Evolutionary conservation across 2,888 invertebrate genomes (phyloP).

Genomic region (Agrenia bidenticulata): DNA sequence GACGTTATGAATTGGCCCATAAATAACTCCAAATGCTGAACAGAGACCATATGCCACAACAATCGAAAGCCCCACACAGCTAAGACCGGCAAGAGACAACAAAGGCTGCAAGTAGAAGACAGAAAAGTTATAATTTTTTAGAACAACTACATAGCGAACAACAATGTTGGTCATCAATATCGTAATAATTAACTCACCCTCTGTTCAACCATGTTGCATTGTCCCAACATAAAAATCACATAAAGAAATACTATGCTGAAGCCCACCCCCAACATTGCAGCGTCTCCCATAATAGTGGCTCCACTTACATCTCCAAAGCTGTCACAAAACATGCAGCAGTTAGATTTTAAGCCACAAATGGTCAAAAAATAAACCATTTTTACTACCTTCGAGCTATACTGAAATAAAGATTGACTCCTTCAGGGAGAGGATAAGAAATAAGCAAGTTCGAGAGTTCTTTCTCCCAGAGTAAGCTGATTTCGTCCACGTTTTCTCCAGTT

Average conservation of each 20-base stretch:
- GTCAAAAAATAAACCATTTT: not conserved
- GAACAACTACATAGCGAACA: no score
- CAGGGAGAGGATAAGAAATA: slow-evolving; percentile 25
- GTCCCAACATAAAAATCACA: slow-evolving; percentile 70
- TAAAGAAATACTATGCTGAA: slow-evolving; percentile 72
- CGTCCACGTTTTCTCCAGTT: slow-evolving; percentile 70
- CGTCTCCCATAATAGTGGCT: slow-evolving; percentile 70
- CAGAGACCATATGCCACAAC: slow-evolving; percentile 71
- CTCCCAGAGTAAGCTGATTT: slow-evolving; percentile 46
- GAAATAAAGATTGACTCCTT: slow-evolving; percentile 61
- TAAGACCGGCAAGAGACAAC: slow-evolving; percentile 68
- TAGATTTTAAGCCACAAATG: not conserved
- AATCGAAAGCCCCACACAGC: slow-evolving; percentile 73
- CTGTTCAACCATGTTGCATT: slow-evolving; percentile 72
- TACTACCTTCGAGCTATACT: slow-evolving; percentile 64
- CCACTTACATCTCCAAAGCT: slow-evolving; percentile 76
- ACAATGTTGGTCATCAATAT: no score
- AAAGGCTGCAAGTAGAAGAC: slow-evolving; percentile 60
- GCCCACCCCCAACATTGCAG: slow-evolving; percentile 69
- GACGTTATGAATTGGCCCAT: slow-evolving; percentile 79
- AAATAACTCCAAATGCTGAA: slow-evolving; percentile 69
- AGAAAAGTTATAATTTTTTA: not conserved
- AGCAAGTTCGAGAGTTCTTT: slow-evolving; percentile 35
- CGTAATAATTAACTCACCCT: slow-evolving; percentile 61
- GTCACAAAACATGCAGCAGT: no score